Percentiles rank a stretch among this genome's conserved stretches.
These are phyloP conservation scores for Elysia crispata DNA, from an alignment of 2,888 invertebrate species.

Conservation along the genomic window DNA sequence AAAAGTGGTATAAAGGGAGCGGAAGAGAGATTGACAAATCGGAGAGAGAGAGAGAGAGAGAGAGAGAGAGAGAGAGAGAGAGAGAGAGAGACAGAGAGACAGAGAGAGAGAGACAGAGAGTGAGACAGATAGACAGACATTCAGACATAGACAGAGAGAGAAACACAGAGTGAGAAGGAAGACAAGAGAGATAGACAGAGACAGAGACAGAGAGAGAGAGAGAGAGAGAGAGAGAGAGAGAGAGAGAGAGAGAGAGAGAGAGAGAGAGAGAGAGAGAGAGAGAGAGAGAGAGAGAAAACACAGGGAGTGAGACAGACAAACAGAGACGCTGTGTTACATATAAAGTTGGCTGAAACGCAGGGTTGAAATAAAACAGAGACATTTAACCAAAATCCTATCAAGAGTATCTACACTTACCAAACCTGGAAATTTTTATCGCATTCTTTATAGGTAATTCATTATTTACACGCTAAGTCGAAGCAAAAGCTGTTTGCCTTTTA, in stretches of 20 bases:
- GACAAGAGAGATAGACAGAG: conserved; percentile 18
- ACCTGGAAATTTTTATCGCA: too few relatives aligned
- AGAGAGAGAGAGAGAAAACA: conserved; percentile 25
- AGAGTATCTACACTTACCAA: too few relatives aligned
- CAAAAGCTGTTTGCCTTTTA: too few relatives aligned
- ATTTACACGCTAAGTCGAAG: too few relatives aligned
- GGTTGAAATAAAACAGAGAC: too few relatives aligned
- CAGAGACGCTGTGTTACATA: too few relatives aligned
- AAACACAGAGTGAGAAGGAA: background rate
- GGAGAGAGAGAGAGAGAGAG: background rate
- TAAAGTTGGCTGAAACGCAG: too few relatives aligned
- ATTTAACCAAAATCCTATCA: too few relatives aligned
- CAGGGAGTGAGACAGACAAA: too few relatives aligned
- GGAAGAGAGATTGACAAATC: too few relatives aligned
- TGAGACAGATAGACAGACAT: background rate
- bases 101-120: background rate
- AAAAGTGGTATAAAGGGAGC: too few relatives aligned
- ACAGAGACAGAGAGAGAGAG: conserved; percentile 25
- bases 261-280: conserved; percentile 25
- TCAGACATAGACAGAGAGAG: background rate
- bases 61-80: background rate
- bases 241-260: conserved; percentile 31
- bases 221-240: conserved; percentile 14
- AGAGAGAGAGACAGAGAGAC: background rate
- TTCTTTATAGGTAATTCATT: too few relatives aligned